Percentiles rank a stretch among this genome's conserved stretches.
These are phyloP conservation scores for Scaptomyza reducta DNA, from an alignment of 2,888 invertebrate genomes.

Conservation along the genomic window DNA sequence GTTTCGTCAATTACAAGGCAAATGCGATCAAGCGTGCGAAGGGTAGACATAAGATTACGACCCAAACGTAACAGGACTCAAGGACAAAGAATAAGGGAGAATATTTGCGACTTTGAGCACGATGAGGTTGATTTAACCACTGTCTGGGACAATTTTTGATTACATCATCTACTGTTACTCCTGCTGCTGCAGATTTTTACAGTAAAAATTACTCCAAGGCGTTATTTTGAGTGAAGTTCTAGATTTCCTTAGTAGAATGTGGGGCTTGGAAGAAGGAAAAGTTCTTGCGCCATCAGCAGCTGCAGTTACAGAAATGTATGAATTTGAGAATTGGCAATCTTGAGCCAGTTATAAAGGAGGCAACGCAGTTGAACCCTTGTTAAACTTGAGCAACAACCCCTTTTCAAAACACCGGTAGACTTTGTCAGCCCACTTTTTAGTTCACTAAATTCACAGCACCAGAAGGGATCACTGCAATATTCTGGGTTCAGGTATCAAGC, in stretches of 20 bases:
- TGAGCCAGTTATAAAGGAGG: constrained; percentile 46
- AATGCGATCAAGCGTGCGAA: constrained; percentile 20
- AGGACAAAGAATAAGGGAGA: constrained; percentile 39
- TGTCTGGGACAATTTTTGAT: constrained; percentile 38
- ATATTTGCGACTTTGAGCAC: constrained; percentile 6
- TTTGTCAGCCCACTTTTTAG: constrained; percentile 51
- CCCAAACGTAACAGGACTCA: constrained; percentile 45
- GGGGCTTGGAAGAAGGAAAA: constrained; percentile 10
- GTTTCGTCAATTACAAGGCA: constrained; percentile 66
- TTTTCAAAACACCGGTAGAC: constrained; percentile 11
- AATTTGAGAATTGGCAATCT: constrained; percentile 29
- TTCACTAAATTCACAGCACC: constrained; percentile 51
- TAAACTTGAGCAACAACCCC: constrained; percentile 65
- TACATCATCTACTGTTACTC: constrained; percentile 48
- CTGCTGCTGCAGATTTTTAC: neutral
- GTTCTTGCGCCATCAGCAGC: constrained; percentile 28
- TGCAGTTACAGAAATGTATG: constrained; percentile 11
- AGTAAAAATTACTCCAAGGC: constrained; percentile 41
- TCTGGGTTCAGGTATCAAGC: constrained; percentile 15
- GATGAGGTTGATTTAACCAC: constrained; percentile 33
- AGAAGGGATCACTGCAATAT: constrained; percentile 44
- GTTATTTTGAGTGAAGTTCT: constrained; percentile 61
- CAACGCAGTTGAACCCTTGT: constrained; percentile 77
- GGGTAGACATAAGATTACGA: constrained; percentile 43
- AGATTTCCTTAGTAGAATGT: constrained; percentile 42